phyloP scores from a whole-genome alignment of 2,113 vertebrate species.

The Centrocercus urophasianus region DNA sequence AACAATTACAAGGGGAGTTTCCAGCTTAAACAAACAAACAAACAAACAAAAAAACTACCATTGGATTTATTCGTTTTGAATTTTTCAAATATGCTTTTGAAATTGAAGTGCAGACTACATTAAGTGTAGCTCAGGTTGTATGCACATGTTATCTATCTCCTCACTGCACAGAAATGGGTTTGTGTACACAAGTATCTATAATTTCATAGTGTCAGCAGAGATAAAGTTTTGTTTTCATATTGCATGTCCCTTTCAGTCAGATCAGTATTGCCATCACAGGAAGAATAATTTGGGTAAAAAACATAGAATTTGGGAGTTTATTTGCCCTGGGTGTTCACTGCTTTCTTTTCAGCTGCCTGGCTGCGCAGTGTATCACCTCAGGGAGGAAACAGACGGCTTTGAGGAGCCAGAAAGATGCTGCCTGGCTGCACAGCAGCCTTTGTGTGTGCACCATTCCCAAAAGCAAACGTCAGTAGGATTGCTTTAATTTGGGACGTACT shows the following conservation, averaged over 20 bases:
- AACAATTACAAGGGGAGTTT: not conserved
- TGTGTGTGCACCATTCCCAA: not conserved
- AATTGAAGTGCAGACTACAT: not conserved
- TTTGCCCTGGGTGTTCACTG: not conserved
- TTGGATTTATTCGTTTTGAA: not conserved
- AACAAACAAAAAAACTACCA: not conserved
- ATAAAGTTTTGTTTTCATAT: not conserved
- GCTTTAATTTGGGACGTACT: not conserved
- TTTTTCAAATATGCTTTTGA: not conserved
- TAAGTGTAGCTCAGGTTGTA: not conserved
- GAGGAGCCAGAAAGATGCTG: not conserved
- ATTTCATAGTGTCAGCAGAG: not conserved
- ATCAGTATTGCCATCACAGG: not conserved
- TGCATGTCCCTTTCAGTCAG: not conserved
- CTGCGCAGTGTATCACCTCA: not conserved
- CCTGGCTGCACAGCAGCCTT: not conserved
- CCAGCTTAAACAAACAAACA: not conserved
- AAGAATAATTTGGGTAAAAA: not conserved
- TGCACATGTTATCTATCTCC: not conserved
- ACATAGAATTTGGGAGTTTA: not conserved
- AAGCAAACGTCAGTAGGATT: not conserved
- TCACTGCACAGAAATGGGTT: not conserved
- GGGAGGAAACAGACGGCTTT: not conserved
- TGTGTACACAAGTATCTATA: not conserved
- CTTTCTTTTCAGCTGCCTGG: not conserved